These are phyloP conservation scores for Sialia sialis DNA, from an alignment of 2,113 vertebrate genomes.

Conservation along the genomic window DNA sequence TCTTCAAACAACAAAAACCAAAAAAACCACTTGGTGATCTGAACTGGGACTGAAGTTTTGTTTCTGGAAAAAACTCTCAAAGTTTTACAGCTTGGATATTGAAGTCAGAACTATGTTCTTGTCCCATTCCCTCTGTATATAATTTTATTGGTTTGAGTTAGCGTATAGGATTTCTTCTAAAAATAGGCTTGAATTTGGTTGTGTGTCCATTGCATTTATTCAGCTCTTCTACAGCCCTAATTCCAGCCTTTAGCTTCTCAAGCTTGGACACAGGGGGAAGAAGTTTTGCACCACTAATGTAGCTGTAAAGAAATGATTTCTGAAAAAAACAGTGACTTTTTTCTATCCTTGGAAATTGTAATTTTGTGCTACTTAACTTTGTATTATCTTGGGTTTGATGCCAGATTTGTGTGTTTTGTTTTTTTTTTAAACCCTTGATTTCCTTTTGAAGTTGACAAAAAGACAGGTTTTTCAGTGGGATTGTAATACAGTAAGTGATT, in stretches of 20 bases:
- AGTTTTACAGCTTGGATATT: not conserved
- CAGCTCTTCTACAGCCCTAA: not conserved
- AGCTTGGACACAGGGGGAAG: not conserved
- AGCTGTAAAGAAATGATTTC: not conserved
- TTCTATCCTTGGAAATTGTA: not conserved
- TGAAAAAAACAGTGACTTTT: not conserved
- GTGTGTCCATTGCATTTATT: not conserved
- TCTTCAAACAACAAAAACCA: not conserved
- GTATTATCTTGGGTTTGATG: not conserved
- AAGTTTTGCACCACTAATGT: not conserved
- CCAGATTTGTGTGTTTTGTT: not conserved
- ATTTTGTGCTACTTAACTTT: not conserved
- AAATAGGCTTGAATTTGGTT: not conserved
- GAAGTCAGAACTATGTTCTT: not conserved
- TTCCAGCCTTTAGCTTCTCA: not conserved
- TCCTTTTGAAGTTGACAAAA: not conserved
- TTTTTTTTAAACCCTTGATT: not conserved
- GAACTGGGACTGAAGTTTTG: not conserved
- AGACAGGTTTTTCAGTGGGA: not conserved
- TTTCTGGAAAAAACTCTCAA: not conserved
- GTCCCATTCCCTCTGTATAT: not conserved
- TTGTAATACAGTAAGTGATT: not conserved
- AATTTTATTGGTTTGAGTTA: not conserved
- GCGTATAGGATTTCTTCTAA: rapidly evolving
- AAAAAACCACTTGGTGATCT: not conserved